phyloP scores from a whole-genome alignment of 2,113 vertebrate species.

The Probosciger aterrimus region DNA sequence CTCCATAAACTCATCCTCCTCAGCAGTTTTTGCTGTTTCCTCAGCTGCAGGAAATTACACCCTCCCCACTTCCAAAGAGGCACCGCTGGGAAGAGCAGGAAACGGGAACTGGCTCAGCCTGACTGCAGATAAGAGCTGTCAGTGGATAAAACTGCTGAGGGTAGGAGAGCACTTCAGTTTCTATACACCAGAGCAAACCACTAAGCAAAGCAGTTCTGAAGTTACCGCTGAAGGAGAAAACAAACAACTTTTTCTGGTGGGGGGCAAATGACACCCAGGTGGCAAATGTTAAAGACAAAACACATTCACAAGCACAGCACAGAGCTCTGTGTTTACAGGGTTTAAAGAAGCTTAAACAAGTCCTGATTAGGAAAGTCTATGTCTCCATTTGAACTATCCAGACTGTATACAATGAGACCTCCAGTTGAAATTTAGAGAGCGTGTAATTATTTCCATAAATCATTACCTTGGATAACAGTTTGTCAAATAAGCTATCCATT shows the following conservation, averaged over 20 bases:
- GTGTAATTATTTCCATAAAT: constrained; percentile 35
- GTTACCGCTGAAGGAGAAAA: background rate
- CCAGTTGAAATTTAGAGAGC: background rate
- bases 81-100: accelerated
- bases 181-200: background rate
- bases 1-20: background rate
- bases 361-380: background rate
- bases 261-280: background rate
- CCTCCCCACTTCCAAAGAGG: background rate
- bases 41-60: background rate
- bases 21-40: background rate
- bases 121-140: background rate
- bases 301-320: background rate
- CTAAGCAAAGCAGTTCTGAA: background rate
- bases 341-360: background rate
- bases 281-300: background rate
- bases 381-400: background rate
- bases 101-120: background rate
- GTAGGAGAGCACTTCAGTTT: background rate
- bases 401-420: background rate
- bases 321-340: background rate
- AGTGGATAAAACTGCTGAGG: background rate
- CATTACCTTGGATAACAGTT: constrained; percentile 90
- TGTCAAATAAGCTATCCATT: constrained; percentile 98
- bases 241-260: accelerated